Conservation (phyloP, 1,140 invertebrate species). For the Venustaconcha ellipsiformis region DNA sequence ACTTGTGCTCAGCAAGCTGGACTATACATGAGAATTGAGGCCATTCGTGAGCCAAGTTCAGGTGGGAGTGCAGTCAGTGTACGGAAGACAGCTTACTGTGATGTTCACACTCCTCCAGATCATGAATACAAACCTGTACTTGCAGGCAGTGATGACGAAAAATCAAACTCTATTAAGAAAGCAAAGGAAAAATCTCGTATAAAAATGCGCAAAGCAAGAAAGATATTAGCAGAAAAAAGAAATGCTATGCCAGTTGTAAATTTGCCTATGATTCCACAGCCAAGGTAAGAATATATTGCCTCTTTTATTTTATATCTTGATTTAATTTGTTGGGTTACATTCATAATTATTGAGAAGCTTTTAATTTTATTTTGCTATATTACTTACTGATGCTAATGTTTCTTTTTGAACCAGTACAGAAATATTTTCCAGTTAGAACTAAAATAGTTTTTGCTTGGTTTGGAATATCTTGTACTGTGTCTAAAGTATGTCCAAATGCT, state of each 20-base stretch:
- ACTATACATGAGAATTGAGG: slow-evolving; percentile 96
- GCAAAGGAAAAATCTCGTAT: slow-evolving; percentile 73
- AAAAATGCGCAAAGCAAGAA: slow-evolving; percentile 84
- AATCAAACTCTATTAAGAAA: slow-evolving; percentile 66
- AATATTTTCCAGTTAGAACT: too few relatives aligned
- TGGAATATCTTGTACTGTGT: too few relatives aligned
- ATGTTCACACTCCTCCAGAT: slow-evolving; percentile 86
- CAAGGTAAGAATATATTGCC: slow-evolving; percentile 71
- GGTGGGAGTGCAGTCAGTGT: slow-evolving; percentile 75
- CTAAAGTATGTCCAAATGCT: too few relatives aligned
- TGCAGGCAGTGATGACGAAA: slow-evolving; percentile 64
- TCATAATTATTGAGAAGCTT: not conserved
- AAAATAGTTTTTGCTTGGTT: too few relatives aligned
- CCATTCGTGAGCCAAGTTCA: slow-evolving; percentile 56
- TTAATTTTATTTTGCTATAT: too few relatives aligned
- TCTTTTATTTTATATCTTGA: too few relatives aligned
- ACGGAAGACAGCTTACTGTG: slow-evolving; percentile 96
- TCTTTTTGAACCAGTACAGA: too few relatives aligned
- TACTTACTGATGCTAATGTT: too few relatives aligned
- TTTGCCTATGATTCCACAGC: slow-evolving; percentile 93
- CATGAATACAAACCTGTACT: slow-evolving; percentile 57
- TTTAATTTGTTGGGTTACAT: not conserved
- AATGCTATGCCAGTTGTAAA: slow-evolving; percentile 91
- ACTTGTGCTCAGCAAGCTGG: slow-evolving; percentile 98
- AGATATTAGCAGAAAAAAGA: slow-evolving; percentile 85